These are phyloP conservation scores for Sipha flava DNA, from an alignment of 1,140 invertebrate species.

Conservation along the genomic window DNA sequence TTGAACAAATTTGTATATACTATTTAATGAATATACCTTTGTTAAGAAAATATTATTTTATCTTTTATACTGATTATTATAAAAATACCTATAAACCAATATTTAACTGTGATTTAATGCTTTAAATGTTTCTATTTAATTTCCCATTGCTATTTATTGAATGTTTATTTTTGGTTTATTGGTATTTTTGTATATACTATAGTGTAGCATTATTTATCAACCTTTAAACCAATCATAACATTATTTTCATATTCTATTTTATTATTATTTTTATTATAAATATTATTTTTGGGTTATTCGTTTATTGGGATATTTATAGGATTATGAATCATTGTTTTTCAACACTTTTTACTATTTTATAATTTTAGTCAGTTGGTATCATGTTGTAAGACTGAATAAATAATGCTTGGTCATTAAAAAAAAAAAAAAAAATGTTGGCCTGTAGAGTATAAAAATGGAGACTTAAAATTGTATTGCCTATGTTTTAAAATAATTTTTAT, in stretches of 20 bases:
- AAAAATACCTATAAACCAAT: neutral
- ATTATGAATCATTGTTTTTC: neutral
- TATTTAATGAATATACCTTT: neutral
- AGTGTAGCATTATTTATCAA: neutral
- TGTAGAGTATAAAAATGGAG: neutral
- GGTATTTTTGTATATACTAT: neutral
- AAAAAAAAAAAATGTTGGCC: neutral
- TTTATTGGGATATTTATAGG: neutral
- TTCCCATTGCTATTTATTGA: neutral
- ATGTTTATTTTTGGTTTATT: neutral
- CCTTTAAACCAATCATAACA: neutral
- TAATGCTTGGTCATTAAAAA: neutral
- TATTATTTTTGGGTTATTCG: neutral
- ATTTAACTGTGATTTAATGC: neutral
- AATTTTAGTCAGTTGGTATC: neutral
- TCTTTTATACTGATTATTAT: neutral
- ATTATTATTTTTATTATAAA: neutral
- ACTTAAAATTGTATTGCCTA: neutral
- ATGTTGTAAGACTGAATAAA: slow-evolving; percentile 14
- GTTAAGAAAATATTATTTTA: neutral
- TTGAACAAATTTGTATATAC: slow-evolving; percentile 13
- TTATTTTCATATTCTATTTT: neutral
- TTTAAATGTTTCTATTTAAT: neutral
- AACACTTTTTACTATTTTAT: neutral
- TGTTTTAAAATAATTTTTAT: neutral